Base-by-base conservation (phyloP, 2,888 invertebrate species). In the Notocelia uddmanniana region DNA sequence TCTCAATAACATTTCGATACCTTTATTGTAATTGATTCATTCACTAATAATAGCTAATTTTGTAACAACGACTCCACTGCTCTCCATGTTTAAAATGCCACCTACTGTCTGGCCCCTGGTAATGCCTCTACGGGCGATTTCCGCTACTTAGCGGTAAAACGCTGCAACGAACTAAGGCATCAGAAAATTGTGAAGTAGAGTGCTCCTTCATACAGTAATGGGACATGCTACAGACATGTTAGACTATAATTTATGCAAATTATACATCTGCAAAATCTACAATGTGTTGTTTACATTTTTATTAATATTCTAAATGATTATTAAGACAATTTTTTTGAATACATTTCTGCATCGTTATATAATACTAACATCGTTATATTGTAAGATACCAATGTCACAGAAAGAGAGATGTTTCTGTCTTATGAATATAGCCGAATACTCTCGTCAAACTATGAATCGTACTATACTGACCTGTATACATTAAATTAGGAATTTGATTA, bases 161-260 rank as follows among this genome's bases (percentile, higher is more conserved):
- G 31, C 31, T 31, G 31, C 31, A 8, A 31, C 8, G 5, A 5
- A 6, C 31, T 31, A 31, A 1, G 31, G 31, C 31, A 15, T 41
- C 15, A 41, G 15, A 41, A 41, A 5, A n/a, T 41, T 11, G 3
- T n/a, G 8, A 13, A 45, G 8, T 41, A n/a, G 41, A 41, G n/a
- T 45, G 1, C 45, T 15, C 3, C 15, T 45, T n/a, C n/a, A 45
- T n/a, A 45, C 45, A 45, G 6, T 5, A 13, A 15, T 23, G 13
- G 31, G 31, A 54, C 55, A 55, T 23, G 26, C 10, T 26, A 26
- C 9, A 26, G 23, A 26, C 55, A 26, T 55, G 55, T 26, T 55
- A 26, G 26, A 55, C n/a, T 15, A 55, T 23, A 21, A 55, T 55
- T 55, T 55, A 26, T 15, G n/a, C 26, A 55, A n/a, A 26, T 55